Conservation (phyloP, 2,888 invertebrate species). For the Strigamia maritima region DNA sequence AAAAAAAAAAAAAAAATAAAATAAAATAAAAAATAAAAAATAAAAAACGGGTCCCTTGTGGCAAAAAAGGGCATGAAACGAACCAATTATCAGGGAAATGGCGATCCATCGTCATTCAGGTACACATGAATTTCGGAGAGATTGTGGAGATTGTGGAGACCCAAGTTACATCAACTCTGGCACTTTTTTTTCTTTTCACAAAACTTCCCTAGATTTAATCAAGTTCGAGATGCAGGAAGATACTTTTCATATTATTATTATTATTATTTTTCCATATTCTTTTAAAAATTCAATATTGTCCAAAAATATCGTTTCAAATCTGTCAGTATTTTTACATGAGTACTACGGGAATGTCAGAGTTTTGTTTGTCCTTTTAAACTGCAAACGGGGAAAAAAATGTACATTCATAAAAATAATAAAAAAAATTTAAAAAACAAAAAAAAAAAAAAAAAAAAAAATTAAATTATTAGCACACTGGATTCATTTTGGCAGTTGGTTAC, state of each 20-base stretch:
- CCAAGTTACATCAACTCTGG: slow-evolving; percentile 22
- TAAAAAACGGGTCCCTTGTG: background rate
- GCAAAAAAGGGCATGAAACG: background rate
- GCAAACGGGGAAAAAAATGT: background rate
- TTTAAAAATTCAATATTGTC: background rate
- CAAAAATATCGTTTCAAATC: slow-evolving; percentile 1
- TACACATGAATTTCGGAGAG: slow-evolving; percentile 35
- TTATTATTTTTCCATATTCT: background rate
- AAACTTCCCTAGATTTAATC: background rate
- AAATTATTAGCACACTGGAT: background rate
- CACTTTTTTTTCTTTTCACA: slow-evolving; percentile 2
- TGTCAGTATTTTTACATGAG: slow-evolving; percentile 22
- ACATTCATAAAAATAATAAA: background rate
- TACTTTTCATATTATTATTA: background rate
- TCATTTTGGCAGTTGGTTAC: background rate
- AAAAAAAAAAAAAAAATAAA: background rate
- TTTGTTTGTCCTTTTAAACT: slow-evolving; percentile 33
- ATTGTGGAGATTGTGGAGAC: slow-evolving; percentile 35
- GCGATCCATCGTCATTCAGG: slow-evolving; percentile 37
- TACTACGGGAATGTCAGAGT: slow-evolving; percentile 31
- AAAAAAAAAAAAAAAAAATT: background rate
- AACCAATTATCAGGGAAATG: background rate
- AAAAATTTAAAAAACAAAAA: background rate
- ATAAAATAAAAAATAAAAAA: background rate
- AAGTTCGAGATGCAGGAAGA: slow-evolving; percentile 3